These are phyloP conservation scores for Drosophila monieri DNA, from an alignment of 2,888 invertebrate species.

Conservation along the genomic window DNA sequence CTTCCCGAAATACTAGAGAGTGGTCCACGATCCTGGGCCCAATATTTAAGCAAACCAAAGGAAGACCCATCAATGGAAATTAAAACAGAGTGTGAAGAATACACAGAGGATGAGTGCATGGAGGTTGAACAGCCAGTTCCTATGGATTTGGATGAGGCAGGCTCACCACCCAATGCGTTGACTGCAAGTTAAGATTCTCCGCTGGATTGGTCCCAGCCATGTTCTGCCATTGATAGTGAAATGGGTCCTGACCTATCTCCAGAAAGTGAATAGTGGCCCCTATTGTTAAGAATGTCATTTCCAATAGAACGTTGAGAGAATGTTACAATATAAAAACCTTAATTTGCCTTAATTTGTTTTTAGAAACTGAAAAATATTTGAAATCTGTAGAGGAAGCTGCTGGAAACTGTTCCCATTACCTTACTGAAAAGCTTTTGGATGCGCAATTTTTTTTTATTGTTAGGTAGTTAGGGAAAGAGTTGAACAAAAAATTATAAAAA, in stretches of 20 bases:
- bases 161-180: background rate
- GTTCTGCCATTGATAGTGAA: background rate
- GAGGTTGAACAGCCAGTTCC: background rate
- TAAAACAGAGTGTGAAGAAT: background rate
- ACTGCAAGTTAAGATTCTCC: background rate
- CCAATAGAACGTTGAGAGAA: background rate
- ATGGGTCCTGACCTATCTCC: background rate
- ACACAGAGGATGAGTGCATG: background rate
- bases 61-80: background rate
- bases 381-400: too few relatives aligned
- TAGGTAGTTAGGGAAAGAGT: conserved; percentile 7
- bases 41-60: conserved; percentile 27
- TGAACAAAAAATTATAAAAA: conserved; percentile 8
- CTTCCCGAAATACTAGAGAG: background rate
- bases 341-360: too few relatives aligned
- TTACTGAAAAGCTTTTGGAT: background rate
- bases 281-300: background rate
- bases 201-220: background rate
- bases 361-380: too few relatives aligned
- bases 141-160: background rate
- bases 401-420: too few relatives aligned
- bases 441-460: conserved; percentile 13
- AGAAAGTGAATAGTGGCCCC: background rate
- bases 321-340: background rate
- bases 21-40: background rate